Evolutionary conservation across 2,888 invertebrate species (phyloP).

Genomic region (Chirona hameri): DNA sequence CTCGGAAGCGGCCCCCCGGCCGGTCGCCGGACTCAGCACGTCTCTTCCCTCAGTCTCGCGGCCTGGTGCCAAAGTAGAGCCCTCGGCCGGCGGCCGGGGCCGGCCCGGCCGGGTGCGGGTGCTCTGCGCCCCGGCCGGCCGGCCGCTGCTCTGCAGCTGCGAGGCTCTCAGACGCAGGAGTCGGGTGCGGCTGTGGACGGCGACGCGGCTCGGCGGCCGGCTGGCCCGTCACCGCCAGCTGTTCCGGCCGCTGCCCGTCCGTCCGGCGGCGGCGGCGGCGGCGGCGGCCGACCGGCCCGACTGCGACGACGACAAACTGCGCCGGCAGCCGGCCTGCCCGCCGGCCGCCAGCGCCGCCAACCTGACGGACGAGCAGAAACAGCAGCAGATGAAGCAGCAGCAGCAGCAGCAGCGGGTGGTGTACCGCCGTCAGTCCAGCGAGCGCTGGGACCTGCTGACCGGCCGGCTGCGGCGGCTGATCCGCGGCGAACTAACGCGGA

Average conservation of each 20-base stretch:
- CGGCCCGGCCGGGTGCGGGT: neutral
- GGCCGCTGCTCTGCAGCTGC: neutral
- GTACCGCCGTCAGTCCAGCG: neutral
- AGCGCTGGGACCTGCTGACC: constrained; percentile 1
- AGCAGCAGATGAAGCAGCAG: too few species aligned
- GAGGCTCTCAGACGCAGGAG: neutral
- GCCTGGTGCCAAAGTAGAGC: constrained; percentile 33
- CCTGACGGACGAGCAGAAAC: constrained; percentile 7
- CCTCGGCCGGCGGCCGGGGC: neutral
- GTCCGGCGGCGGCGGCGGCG: neutral
- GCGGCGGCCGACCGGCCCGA: neutral
- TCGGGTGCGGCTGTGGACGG: neutral
- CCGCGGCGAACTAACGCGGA: neutral
- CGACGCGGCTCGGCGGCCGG: neutral
- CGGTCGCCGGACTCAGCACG: constrained; percentile 29
- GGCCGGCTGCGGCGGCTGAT: constrained; percentile 4
- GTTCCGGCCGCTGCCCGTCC: neutral
- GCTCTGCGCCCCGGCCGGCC: neutral
- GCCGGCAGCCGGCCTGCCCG: neutral
- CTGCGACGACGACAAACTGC: constrained; percentile 13
- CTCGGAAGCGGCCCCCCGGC: constrained; percentile 31
- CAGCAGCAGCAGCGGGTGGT: neutral
- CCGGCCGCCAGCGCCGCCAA: neutral
- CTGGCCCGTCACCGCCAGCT: neutral
- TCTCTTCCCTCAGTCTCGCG: constrained; percentile 32